These are phyloP conservation scores for Shargacucullia verbasci DNA, from an alignment of 2,888 invertebrate genomes.

Conservation along the genomic window DNA sequence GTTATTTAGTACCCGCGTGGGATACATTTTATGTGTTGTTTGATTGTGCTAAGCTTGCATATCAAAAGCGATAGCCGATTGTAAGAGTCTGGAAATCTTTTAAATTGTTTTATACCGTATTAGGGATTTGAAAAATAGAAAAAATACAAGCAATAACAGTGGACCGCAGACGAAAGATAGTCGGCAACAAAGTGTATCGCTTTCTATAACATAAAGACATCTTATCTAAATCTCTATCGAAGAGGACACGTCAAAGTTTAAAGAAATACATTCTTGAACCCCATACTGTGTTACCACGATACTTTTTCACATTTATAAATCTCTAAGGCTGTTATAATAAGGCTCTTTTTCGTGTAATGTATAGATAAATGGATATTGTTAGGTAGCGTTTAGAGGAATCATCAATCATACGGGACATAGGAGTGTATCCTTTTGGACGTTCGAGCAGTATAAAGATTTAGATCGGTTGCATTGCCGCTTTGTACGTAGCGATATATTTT, in stretches of 20 bases:
- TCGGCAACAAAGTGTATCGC: slow-evolving; percentile 40
- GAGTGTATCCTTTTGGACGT: slow-evolving; percentile 52
- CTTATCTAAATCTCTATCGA: slow-evolving; percentile 66
- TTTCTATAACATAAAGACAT: slow-evolving; percentile 40
- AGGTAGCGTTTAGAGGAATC: slow-evolving; percentile 44
- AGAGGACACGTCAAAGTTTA: slow-evolving; percentile 64
- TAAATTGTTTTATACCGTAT: slow-evolving; percentile 1
- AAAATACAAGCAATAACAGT: slow-evolving; percentile 4
- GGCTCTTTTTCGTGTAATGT: slow-evolving; percentile 26
- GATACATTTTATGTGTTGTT: too few relatives aligned
- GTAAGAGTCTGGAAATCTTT: too few relatives aligned
- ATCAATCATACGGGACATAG: slow-evolving; percentile 73
- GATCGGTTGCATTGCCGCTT: slow-evolving; percentile 52
- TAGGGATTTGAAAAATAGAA: background rate
- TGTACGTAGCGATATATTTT: slow-evolving; percentile 29
- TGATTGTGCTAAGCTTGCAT: too few relatives aligned
- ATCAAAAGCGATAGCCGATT: too few relatives aligned
- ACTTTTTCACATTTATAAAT: slow-evolving; percentile 4
- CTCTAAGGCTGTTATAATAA: slow-evolving; percentile 2
- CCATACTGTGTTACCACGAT: slow-evolving; percentile 42
- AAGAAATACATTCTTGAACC: slow-evolving; percentile 61
- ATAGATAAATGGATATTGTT: slow-evolving; percentile 11
- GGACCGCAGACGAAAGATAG: slow-evolving; percentile 19
- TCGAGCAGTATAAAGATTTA: slow-evolving; percentile 47
- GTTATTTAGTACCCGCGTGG: too few relatives aligned